Percentiles rank a stretch among this genome's conserved stretches.
Conservation (phyloP, 2,888 invertebrate species). For the Epistrophella euchroma region DNA sequence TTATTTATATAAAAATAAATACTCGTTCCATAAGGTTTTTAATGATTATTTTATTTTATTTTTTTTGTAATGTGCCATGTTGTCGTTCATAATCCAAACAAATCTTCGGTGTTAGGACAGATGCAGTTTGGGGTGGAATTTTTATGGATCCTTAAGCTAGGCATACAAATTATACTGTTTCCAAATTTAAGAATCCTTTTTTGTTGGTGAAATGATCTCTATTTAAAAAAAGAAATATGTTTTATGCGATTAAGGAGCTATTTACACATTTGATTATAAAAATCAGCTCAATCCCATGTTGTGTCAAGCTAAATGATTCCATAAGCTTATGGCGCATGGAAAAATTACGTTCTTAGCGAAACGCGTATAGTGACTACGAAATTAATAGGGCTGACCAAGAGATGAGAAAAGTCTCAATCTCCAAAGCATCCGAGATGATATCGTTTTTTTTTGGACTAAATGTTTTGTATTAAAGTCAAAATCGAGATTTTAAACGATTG, state of each 20-base stretch:
- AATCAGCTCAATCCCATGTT: too few species aligned
- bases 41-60: slow-evolving; percentile 13
- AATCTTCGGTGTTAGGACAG: slow-evolving; percentile 1
- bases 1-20: not conserved
- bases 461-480: too few species aligned
- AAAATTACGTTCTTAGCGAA: too few species aligned
- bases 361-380: too few species aligned
- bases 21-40: slow-evolving; percentile 12
- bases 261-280: not conserved
- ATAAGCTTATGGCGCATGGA: too few species aligned
- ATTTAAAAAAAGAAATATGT: not conserved
- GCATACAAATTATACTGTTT: slow-evolving; percentile 6
- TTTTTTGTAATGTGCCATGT: slow-evolving; percentile 2
- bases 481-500: too few species aligned
- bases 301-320: too few species aligned
- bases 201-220: too few species aligned
- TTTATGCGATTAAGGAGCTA: not conserved
- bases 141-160: slow-evolving; percentile 10
- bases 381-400: too few species aligned
- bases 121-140: not conserved
- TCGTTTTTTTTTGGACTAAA: too few species aligned
- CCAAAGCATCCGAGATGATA: too few species aligned
- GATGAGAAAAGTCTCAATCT: too few species aligned
- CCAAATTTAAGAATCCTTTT: not conserved
- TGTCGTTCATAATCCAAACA: not conserved